Evolutionary conservation across 2,888 invertebrate genomes (phyloP).

Genomic region (Netelia virgata): DNA sequence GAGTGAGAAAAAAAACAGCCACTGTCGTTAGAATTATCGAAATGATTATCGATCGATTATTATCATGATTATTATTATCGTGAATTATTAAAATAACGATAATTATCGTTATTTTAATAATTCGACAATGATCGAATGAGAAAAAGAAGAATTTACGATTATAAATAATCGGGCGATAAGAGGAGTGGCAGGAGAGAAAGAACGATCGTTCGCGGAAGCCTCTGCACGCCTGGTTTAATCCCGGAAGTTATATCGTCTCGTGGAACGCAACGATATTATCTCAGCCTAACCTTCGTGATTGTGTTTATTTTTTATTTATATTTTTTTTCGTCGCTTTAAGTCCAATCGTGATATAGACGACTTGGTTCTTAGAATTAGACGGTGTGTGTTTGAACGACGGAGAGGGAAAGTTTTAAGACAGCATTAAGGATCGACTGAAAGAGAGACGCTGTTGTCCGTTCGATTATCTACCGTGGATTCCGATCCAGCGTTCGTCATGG

Average conservation of each 20-base stretch:
- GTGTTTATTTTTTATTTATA: neutral
- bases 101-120: no score
- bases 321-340: neutral
- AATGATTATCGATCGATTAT: neutral
- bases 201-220: slow-evolving; percentile 20
- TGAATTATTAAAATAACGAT: neutral
- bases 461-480: slow-evolving; percentile 32
- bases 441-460: neutral
- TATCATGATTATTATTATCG: neutral
- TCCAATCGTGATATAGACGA: neutral
- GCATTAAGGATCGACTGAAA: slow-evolving; percentile 39
- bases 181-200: slow-evolving; percentile 12
- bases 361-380: neutral
- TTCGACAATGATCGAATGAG: no score
- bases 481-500: neutral
- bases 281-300: neutral
- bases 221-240: slow-evolving; percentile 22
- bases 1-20: slow-evolving; percentile 16
- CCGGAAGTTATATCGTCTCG: slow-evolving; percentile 5
- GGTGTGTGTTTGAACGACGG: neutral
- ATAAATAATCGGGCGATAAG: slow-evolving; percentile 19
- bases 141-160: neutral
- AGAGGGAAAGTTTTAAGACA: slow-evolving; percentile 17
- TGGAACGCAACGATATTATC: slow-evolving; percentile 9
- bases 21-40: neutral